These are phyloP conservation scores for Cabera pusaria DNA, from an alignment of 2,888 invertebrate species.

Conservation along the genomic window DNA sequence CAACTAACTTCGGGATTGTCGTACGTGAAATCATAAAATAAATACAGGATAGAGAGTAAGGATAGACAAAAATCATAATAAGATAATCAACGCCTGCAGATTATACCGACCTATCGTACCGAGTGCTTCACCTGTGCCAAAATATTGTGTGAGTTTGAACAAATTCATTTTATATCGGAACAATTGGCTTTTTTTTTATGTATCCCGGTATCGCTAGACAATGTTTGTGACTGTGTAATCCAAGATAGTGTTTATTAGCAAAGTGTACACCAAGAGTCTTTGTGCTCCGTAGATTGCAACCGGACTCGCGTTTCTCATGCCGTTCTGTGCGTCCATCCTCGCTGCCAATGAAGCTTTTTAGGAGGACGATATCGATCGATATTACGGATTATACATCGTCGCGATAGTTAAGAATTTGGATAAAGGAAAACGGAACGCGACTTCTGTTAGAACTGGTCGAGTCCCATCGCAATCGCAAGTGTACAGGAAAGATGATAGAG, in stretches of 20 bases:
- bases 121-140: conserved; percentile 14
- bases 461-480: conserved; percentile 80
- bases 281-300: conserved; percentile 84
- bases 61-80: conserved; percentile 73
- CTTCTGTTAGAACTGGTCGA: conserved; percentile 49
- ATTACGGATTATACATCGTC: conserved; percentile 3
- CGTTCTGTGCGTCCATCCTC: conserved; percentile 42
- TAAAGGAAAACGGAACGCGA: conserved; percentile 50
- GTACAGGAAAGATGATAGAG: conserved; percentile 82
- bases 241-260: conserved; percentile 80
- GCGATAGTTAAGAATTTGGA: conserved; percentile 25
- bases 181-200: conserved; percentile 21
- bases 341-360: conserved; percentile 15
- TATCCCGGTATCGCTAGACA: conserved; percentile 41
- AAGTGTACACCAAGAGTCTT: conserved; percentile 82
- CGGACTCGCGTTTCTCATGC: conserved; percentile 72
- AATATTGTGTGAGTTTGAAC: conserved; percentile 39
- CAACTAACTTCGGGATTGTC: conserved; percentile 17
- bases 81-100: conserved; percentile 37
- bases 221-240: conserved; percentile 83
- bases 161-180: conserved; percentile 17
- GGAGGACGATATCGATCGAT: conserved; percentile 2
- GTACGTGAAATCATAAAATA: conserved; percentile 48
- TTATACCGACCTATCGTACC: conserved; percentile 21
- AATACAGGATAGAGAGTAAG: conserved; percentile 74